Evolutionary conservation across 2,888 invertebrate species (phyloP).

Genomic region (Pelosia muscerda): DNA sequence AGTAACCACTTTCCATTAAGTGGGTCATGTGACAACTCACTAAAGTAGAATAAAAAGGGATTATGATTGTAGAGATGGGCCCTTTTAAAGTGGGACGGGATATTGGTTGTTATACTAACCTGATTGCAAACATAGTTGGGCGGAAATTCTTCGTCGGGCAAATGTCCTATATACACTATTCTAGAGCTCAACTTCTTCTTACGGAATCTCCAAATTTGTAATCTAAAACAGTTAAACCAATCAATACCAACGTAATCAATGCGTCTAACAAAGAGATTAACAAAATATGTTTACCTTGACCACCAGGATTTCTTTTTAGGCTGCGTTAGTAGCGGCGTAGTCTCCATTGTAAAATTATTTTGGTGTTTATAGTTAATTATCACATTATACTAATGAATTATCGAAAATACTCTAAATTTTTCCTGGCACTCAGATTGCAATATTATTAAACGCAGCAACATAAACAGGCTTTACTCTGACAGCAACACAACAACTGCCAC

Average conservation of each 20-base stretch:
- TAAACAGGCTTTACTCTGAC: constrained; percentile 11
- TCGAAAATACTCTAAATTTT: neutral
- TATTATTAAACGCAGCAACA: constrained; percentile 7
- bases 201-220: constrained; percentile 92
- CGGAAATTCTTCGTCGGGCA: constrained; percentile 94
- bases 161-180: constrained; percentile 92
- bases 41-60: too few species aligned
- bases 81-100: neutral
- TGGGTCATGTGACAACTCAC: too few species aligned
- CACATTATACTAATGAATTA: constrained; percentile 34
- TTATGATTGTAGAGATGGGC: neutral
- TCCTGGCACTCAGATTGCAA: neutral
- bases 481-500: neutral
- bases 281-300: constrained; percentile 73
- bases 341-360: constrained; percentile 69
- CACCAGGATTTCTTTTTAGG: constrained; percentile 79
- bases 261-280: constrained; percentile 49
- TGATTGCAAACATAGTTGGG: constrained; percentile 98
- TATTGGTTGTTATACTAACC: constrained; percentile 65
- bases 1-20: too few species aligned
- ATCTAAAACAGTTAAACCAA: constrained; percentile 84
- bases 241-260: constrained; percentile 38
- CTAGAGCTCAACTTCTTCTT: constrained; percentile 91
- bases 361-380: constrained; percentile 26
- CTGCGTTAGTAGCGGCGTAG: constrained; percentile 75